phyloP scores from a whole-genome alignment of 2,113 vertebrate species.

The Microtus ochrogaster region DNA sequence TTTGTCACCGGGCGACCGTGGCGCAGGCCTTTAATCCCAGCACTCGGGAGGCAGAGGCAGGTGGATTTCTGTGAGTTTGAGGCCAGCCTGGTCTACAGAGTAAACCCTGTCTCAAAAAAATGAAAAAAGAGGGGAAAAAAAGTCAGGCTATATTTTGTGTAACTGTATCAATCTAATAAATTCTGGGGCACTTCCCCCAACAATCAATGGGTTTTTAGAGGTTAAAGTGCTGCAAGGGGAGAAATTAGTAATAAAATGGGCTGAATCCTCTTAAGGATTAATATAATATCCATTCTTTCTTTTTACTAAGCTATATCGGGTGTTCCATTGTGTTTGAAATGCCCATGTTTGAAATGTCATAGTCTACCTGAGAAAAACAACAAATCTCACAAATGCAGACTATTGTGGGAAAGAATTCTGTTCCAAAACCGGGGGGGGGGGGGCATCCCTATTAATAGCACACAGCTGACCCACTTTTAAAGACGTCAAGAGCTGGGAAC shows the following conservation, averaged over 20 bases:
- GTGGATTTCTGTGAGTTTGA: too few species aligned
- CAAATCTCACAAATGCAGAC: conserved; percentile 20
- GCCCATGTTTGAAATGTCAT: neutral
- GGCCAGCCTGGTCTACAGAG: too few species aligned
- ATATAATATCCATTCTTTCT: neutral
- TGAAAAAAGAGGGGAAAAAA: too few species aligned
- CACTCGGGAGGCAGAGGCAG: too few species aligned
- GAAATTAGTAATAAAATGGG: neutral
- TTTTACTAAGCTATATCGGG: neutral
- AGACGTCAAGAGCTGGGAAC: neutral
- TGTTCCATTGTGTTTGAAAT: neutral
- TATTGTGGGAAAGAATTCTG: neutral
- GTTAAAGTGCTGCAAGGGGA: neutral
- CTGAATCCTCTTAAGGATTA: neutral
- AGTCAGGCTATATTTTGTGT: neutral
- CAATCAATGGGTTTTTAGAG: neutral
- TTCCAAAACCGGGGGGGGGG: neutral
- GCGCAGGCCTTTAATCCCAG: too few species aligned
- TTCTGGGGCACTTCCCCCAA: neutral
- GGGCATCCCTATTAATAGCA: conserved; percentile 17
- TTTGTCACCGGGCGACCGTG: neutral
- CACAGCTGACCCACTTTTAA: neutral
- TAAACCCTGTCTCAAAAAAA: too few species aligned
- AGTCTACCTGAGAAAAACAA: conserved; percentile 15
- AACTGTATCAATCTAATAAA: neutral